Conservation (phyloP, 1,140 invertebrate species). For the Neomicropteryx cornuta region DNA sequence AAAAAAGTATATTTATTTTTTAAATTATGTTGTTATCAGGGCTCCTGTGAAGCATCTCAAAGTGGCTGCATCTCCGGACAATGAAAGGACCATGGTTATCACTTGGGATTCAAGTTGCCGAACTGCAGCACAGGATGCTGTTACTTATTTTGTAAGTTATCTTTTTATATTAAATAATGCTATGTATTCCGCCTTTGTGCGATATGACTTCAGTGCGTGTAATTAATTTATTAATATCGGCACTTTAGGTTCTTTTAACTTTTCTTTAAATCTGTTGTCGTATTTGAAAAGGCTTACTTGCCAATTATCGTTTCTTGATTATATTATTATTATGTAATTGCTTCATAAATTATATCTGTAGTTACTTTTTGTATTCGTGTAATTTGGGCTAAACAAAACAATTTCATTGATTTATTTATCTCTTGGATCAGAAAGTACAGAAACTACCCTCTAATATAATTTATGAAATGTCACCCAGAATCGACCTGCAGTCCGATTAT, state of each 20-base stretch:
- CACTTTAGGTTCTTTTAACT: background rate
- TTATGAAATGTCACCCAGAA: too few species aligned
- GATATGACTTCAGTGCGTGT: too few species aligned
- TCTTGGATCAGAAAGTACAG: too few species aligned
- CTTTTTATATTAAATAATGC: too few species aligned
- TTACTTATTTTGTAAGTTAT: conserved; percentile 45
- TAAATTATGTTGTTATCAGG: conserved; percentile 16
- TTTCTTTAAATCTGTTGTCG: conserved; percentile 3
- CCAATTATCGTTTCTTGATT: background rate
- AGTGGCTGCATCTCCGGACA: conserved; percentile 22
- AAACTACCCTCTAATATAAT: too few species aligned
- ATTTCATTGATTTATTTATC: too few species aligned
- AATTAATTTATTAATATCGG: background rate
- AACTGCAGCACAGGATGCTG: conserved; percentile 34
- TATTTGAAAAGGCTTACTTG: background rate
- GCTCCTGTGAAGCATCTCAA: conserved; percentile 31
- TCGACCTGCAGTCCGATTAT: too few species aligned
- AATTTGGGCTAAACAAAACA: too few species aligned
- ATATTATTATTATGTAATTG: conserved; percentile 5
- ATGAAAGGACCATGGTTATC: conserved; percentile 38
- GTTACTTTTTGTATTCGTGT: too few species aligned
- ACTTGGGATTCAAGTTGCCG: conserved; percentile 45
- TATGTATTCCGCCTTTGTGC: too few species aligned
- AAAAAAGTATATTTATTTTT: background rate
- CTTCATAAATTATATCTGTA: too few species aligned